Conservation (phyloP, 2,888 invertebrate genomes). For the Tipula vernalis region DNA sequence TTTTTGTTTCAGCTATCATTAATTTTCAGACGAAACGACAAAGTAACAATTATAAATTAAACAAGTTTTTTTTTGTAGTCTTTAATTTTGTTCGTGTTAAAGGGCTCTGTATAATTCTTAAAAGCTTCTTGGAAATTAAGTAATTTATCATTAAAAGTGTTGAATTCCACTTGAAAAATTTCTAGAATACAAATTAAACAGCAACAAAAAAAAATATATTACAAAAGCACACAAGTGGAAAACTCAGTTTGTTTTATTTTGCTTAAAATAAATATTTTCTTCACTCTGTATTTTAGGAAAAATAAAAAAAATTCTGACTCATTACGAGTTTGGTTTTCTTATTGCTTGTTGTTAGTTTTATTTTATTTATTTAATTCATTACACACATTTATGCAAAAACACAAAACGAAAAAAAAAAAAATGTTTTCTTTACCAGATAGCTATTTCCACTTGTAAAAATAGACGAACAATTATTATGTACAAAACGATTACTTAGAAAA, state of each 20-base stretch:
- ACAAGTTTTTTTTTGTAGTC: neutral
- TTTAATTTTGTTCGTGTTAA: neutral
- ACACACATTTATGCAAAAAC: neutral
- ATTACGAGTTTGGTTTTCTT: neutral
- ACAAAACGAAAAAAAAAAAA: neutral
- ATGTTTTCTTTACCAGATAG: neutral
- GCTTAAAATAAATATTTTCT: neutral
- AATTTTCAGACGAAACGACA: neutral
- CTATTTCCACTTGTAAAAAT: slow-evolving; percentile 4
- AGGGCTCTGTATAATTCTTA: neutral
- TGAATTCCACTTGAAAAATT: neutral
- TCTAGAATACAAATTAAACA: neutral
- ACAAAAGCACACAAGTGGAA: neutral
- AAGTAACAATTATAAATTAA: neutral
- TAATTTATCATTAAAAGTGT: neutral
- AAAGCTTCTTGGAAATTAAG: neutral
- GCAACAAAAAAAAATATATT: neutral
- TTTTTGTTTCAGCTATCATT: neutral
- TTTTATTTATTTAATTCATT: neutral
- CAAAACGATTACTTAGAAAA: neutral
- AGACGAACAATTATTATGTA: neutral
- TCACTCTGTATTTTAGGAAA: neutral
- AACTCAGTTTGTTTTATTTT: neutral
- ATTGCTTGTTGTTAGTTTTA: neutral
- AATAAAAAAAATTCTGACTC: neutral